These are phyloP conservation scores for Embidobia sp. DNA, from an alignment of 2,888 invertebrate genomes.

Conservation along the genomic window DNA sequence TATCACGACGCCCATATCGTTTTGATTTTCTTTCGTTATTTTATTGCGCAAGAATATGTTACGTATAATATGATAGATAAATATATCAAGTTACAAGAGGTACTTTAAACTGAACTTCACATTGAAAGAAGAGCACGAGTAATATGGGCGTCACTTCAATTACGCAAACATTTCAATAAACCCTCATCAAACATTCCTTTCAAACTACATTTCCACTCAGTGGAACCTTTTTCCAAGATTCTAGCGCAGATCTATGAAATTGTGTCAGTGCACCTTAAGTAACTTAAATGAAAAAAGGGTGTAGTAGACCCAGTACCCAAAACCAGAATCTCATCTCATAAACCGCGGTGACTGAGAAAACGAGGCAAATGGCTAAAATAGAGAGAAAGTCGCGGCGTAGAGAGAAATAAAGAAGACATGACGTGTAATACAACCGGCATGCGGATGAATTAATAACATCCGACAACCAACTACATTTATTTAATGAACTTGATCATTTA, in stretches of 20 bases:
- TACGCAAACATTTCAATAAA: slow-evolving; percentile 43
- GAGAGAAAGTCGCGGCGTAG: slow-evolving; percentile 43
- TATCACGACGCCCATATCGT: no score
- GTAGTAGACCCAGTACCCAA: slow-evolving; percentile 47
- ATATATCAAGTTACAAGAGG: no score
- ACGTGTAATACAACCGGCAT: slow-evolving; percentile 23
- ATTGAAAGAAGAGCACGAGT: slow-evolving; percentile 10
- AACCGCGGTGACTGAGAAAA: slow-evolving; percentile 42
- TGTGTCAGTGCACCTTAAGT: slow-evolving; percentile 42
- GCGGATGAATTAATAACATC: slow-evolving; percentile 19
- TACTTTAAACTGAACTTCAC: neutral
- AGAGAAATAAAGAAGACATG: slow-evolving; percentile 52
- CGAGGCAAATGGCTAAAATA: slow-evolving; percentile 50
- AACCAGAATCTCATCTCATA: slow-evolving; percentile 44
- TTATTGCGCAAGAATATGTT: no score
- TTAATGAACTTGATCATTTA: neutral
- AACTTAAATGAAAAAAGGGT: slow-evolving; percentile 50
- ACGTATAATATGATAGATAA: no score
- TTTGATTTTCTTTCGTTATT: no score
- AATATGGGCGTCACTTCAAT: slow-evolving; percentile 19
- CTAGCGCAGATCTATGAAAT: slow-evolving; percentile 30
- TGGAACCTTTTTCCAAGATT: slow-evolving; percentile 26
- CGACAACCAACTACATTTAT: slow-evolving; percentile 2
- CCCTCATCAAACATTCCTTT: slow-evolving; percentile 29
- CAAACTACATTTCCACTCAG: slow-evolving; percentile 27